Percentiles rank a stretch among this genome's conserved stretches.
phyloP scores from a whole-genome alignment of 2,888 invertebrate genomes.

The Cyclophora albipunctata region DNA sequence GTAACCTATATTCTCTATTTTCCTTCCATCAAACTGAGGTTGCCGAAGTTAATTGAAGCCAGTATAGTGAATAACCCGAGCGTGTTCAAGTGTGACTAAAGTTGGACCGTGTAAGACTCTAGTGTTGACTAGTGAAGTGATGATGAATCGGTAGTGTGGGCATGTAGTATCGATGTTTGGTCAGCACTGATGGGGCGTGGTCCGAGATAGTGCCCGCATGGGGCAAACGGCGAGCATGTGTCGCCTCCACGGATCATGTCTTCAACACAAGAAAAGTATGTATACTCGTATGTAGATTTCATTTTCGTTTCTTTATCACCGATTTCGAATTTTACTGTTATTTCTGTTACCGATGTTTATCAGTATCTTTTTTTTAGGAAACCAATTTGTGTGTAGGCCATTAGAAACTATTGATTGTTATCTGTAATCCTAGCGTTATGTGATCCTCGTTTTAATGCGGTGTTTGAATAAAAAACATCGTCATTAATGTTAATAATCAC shows the following conservation, averaged over 20 bases:
- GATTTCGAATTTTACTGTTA: neutral
- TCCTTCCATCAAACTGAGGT: no score
- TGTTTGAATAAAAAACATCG: no score
- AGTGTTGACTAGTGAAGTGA: conserved; percentile 44
- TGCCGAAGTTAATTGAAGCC: conserved; percentile 13
- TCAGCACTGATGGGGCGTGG: conserved; percentile 55
- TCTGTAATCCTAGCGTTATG: no score
- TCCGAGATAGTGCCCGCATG: conserved; percentile 77
- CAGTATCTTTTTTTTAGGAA: no score
- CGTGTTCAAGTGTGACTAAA: conserved; percentile 6
- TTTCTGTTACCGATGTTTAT: no score
- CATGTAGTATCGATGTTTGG: conserved; percentile 32
- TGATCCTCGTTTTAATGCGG: no score
- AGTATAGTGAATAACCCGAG: conserved; percentile 34
- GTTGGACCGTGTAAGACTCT: conserved; percentile 22
- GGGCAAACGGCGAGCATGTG: conserved; percentile 89
- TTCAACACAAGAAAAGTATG: conserved; percentile 86
- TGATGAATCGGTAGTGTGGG: conserved; percentile 31
- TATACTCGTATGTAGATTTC: conserved; percentile 28
- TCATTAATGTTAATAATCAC: no score
- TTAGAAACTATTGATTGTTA: no score
- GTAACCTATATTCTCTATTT: no score
- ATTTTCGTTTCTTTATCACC: neutral
- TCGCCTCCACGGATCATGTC: conserved; percentile 83
- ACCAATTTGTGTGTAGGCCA: no score